Percentiles rank a stretch among this genome's conserved stretches.
phyloP scores from a whole-genome alignment of 2,797 vertebrate species.

The Gephyroberyx darwinii region DNA sequence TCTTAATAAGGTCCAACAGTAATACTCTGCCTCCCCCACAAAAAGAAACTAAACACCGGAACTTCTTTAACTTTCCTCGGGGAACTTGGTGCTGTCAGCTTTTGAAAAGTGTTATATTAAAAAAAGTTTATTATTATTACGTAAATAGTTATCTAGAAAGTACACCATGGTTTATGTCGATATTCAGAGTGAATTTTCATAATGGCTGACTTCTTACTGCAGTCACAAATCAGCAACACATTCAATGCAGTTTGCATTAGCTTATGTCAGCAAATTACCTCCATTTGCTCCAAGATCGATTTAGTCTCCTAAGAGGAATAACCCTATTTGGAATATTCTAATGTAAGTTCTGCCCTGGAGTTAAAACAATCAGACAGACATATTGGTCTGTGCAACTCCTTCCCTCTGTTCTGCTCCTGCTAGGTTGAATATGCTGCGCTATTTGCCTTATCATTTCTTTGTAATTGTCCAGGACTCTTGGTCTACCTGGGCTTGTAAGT shows the following conservation, averaged over 20 bases:
- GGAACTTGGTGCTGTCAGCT: neutral
- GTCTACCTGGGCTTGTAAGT: conserved; percentile 35
- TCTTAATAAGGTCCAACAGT: neutral
- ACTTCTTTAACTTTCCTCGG: neutral
- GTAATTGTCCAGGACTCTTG: conserved; percentile 32
- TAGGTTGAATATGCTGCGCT: conserved; percentile 26
- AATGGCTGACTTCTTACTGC: conserved; percentile 43
- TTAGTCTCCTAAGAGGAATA: conserved; percentile 58
- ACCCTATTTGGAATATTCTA: conserved; percentile 64
- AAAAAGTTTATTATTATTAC: conserved; percentile 8
- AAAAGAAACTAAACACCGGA: conserved; percentile 11
- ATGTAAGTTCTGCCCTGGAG: conserved; percentile 58
- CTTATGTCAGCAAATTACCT: conserved; percentile 66
- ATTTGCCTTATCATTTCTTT: conserved; percentile 31
- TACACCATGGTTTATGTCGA: conserved; percentile 28
- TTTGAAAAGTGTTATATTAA: no score
- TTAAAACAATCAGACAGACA: conserved; percentile 67
- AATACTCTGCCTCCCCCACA: neutral
- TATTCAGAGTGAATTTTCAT: conserved; percentile 46
- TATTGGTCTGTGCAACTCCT: conserved; percentile 48
- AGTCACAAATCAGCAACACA: conserved; percentile 57
- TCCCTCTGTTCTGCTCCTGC: conserved; percentile 18
- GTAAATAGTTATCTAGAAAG: conserved; percentile 37
- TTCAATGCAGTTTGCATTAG: conserved; percentile 57
- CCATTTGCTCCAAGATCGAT: conserved; percentile 64